Conservation (phyloP, 2,113 vertebrate genomes). For the Propithecus coquereli region DNA sequence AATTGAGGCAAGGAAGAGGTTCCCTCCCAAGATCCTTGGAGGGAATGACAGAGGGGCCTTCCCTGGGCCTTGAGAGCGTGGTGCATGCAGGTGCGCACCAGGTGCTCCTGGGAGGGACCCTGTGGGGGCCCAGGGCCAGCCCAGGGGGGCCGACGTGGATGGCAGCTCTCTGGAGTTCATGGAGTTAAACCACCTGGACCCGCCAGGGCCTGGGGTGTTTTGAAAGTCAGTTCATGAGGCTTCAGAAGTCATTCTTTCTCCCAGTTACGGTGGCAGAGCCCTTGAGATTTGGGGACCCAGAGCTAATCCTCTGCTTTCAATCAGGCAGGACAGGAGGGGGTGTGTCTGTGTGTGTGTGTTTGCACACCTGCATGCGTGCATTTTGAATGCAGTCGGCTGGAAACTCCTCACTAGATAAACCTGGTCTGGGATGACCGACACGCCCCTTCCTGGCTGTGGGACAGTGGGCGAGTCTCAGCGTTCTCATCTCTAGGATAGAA, state of each 20-base stretch:
- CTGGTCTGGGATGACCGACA: rapidly evolving
- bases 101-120: rapidly evolving
- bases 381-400: neutral
- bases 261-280: neutral
- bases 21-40: rapidly evolving
- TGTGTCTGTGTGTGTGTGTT: rapidly evolving
- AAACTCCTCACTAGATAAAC: neutral
- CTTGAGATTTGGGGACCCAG: neutral
- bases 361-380: rapidly evolving
- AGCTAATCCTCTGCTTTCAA: no score
- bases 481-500: neutral
- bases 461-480: neutral
- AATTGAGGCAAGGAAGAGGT: neutral
- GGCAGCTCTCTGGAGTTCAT: neutral
- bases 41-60: neutral
- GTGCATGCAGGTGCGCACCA: rapidly evolving
- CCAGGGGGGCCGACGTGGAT: rapidly evolving
- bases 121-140: rapidly evolving
- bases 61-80: neutral
- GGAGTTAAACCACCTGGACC: neutral
- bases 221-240: neutral
- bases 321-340: rapidly evolving
- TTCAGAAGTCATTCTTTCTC: neutral
- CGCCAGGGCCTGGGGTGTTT: no score
- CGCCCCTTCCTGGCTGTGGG: neutral